phyloP scores from a whole-genome alignment of 2,888 invertebrate species.

The Nudaria mundana region DNA sequence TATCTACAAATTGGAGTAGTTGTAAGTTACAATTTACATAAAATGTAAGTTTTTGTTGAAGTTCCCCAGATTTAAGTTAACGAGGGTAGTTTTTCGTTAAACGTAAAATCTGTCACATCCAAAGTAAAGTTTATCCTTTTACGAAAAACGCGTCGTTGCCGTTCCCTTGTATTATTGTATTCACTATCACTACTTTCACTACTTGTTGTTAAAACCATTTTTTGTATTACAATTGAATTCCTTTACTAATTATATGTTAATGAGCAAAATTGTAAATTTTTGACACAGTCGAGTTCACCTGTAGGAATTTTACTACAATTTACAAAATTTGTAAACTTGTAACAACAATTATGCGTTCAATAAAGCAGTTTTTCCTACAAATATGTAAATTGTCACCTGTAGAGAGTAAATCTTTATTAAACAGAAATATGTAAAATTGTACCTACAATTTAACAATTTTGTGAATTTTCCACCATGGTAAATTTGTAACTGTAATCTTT shows the following conservation, averaged over 20 bases:
- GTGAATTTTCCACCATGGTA: background rate
- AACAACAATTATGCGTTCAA: background rate
- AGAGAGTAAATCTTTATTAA: background rate
- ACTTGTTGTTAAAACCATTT: background rate
- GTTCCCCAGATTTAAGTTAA: background rate
- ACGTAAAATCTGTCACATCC: background rate
- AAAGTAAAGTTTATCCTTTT: background rate
- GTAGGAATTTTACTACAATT: background rate
- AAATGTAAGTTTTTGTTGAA: no score
- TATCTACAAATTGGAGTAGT: no score
- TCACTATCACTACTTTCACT: background rate
- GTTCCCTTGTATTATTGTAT: no score
- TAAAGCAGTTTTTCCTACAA: no score
- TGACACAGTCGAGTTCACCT: background rate
- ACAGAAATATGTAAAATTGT: background rate
- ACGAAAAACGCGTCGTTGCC: background rate
- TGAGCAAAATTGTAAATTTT: background rate
- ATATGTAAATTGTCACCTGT: no score
- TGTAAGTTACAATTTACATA: no score
- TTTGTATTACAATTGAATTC: background rate
- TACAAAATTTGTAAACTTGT: no score
- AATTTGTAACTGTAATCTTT: background rate
- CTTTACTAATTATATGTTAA: background rate
- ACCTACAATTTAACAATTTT: no score
- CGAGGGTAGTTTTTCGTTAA: background rate